A percentile compares a stretch with the other conserved stretches of the same genome.
Evolutionary conservation across 1,140 invertebrate genomes (phyloP).

Genomic region (Saccostrea glomerata): DNA sequence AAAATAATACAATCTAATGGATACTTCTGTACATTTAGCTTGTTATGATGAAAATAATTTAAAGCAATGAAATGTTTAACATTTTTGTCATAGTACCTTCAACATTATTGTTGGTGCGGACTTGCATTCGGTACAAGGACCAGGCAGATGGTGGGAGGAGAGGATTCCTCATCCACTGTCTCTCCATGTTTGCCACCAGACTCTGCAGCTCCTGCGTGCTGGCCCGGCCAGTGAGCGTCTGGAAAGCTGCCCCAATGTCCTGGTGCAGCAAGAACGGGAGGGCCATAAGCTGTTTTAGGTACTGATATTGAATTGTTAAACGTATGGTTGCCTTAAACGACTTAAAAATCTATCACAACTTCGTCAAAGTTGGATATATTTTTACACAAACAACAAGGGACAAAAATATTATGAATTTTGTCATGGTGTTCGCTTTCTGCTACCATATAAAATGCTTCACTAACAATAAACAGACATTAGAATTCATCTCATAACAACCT

Average conservation of each 20-base stretch:
- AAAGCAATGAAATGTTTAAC: too few relatives aligned
- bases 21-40: too few relatives aligned
- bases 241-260: not conserved
- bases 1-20: too few relatives aligned
- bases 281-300: slow-evolving; percentile 16
- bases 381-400: not conserved
- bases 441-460: not conserved
- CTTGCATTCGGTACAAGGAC: not conserved
- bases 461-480: not conserved
- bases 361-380: not conserved
- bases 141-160: not conserved
- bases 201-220: not conserved
- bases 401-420: not conserved
- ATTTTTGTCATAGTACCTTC: not conserved
- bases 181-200: not conserved
- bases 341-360: not conserved
- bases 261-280: slow-evolving; percentile 40
- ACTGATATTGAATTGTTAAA: not conserved
- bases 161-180: not conserved
- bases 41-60: too few relatives aligned
- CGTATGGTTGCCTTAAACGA: not conserved
- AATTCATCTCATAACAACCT: not conserved
- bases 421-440: slow-evolving; percentile 2
- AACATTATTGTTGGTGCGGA: slow-evolving; percentile 18
- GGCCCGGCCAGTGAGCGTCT: not conserved